phyloP scores from a whole-genome alignment of 2,797 vertebrate species.

The Menidia menidia region DNA sequence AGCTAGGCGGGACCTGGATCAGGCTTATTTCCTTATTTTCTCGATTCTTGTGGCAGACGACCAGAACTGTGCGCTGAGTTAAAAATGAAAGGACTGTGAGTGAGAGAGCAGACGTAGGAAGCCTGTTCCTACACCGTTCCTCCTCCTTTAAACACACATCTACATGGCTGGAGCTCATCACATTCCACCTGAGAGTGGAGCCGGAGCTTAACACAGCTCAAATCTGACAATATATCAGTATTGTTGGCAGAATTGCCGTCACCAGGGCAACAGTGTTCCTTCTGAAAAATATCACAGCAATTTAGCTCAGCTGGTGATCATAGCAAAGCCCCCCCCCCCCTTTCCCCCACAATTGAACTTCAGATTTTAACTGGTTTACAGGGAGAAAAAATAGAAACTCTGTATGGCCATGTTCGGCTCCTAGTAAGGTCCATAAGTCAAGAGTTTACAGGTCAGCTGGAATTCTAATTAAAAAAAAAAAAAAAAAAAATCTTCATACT shows the following conservation, averaged over 20 bases:
- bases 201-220: not conserved
- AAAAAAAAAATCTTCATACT: not conserved
- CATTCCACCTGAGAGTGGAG: not conserved
- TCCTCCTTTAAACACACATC: constrained; percentile 2
- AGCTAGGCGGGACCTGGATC: constrained; percentile 1
- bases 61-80: not conserved
- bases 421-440: not conserved
- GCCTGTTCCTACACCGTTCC: not conserved
- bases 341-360: not conserved
- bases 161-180: not conserved
- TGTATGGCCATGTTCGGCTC: not conserved
- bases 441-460: not conserved
- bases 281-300: constrained; percentile 1
- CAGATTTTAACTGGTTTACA: not conserved
- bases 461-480: not conserved
- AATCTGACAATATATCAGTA: not conserved
- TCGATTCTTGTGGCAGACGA: not conserved
- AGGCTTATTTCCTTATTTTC: constrained; percentile 5
- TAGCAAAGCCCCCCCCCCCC: not conserved
- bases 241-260: not conserved
- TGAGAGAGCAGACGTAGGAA: not conserved
- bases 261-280: constrained; percentile 7
- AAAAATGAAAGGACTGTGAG: constrained; percentile 1
- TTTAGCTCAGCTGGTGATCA: not conserved
- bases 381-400: not conserved